phyloP scores from a whole-genome alignment of 1,140 invertebrate genomes.

The Gonioctena quinquepunctata region DNA sequence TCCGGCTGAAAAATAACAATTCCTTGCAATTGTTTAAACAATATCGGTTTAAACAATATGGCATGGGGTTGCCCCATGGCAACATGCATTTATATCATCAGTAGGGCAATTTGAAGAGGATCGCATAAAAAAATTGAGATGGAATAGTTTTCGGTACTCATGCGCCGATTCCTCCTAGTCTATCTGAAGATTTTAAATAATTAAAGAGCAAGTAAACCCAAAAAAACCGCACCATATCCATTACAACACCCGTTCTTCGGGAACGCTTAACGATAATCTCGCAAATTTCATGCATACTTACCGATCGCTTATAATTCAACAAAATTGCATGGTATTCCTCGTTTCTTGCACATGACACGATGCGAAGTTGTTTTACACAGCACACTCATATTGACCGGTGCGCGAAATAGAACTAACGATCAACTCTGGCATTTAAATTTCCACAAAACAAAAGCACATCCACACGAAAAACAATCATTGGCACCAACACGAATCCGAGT shows the following conservation, averaged over 20 bases:
- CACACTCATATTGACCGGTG: background rate
- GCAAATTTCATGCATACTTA: background rate
- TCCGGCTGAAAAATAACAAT: no score
- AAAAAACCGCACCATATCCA: background rate
- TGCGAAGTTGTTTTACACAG: background rate
- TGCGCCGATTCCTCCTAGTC: no score
- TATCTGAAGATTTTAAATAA: no score
- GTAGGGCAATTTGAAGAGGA: no score
- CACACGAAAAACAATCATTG: background rate
- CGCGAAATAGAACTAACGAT: background rate
- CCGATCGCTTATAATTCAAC: background rate
- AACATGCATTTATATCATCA: no score
- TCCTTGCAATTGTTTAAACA: no score
- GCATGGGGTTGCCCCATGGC: no score
- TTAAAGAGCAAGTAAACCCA: no score
- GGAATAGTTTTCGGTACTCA: no score
- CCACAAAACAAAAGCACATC: background rate
- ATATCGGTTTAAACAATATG: no score
- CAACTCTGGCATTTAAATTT: background rate
- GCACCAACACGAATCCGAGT: background rate
- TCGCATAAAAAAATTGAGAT: no score
- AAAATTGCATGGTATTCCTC: background rate
- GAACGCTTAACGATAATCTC: background rate
- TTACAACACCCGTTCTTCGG: background rate
- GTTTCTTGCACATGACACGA: background rate